phyloP scores from a whole-genome alignment of 2,797 vertebrate genomes.

The Danio albolineatus region DNA sequence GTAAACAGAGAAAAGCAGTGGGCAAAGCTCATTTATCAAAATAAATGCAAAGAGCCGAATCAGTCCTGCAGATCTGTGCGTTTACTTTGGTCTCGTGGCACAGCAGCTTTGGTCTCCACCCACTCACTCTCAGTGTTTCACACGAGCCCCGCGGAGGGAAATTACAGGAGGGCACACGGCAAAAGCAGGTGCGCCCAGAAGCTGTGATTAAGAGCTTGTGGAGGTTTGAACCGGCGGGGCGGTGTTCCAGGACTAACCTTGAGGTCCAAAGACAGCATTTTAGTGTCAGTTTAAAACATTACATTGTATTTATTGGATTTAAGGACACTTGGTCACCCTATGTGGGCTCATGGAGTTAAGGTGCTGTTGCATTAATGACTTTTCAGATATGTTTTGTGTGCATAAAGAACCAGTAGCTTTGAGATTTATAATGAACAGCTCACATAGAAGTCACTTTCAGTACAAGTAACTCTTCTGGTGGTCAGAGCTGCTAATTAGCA shows the following conservation, averaged over 20 bases:
- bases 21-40: constrained; percentile 70
- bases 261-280: background rate
- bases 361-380: too few relatives aligned
- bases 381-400: too few relatives aligned
- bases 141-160: constrained; percentile 29
- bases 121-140: constrained; percentile 51
- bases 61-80: constrained; percentile 66
- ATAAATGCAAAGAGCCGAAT: constrained; percentile 69
- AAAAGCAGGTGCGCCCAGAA: constrained; percentile 2
- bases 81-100: constrained; percentile 59
- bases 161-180: constrained; percentile 41
- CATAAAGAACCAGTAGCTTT: too few relatives aligned
- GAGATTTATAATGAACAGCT: too few relatives aligned
- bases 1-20: constrained; percentile 62
- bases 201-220: constrained; percentile 39
- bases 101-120: constrained; percentile 69
- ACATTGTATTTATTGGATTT: background rate
- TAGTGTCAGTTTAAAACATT: background rate
- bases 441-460: too few relatives aligned
- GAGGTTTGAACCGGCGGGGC: constrained; percentile 6
- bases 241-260: background rate
- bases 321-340: background rate
- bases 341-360: background rate
- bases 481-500: too few relatives aligned
- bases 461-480: too few relatives aligned